Evolutionary conservation across 2,888 invertebrate genomes (phyloP), one percentile per base, ranked within the genome.

Genomic region (Apotomis betuletana): DNA sequence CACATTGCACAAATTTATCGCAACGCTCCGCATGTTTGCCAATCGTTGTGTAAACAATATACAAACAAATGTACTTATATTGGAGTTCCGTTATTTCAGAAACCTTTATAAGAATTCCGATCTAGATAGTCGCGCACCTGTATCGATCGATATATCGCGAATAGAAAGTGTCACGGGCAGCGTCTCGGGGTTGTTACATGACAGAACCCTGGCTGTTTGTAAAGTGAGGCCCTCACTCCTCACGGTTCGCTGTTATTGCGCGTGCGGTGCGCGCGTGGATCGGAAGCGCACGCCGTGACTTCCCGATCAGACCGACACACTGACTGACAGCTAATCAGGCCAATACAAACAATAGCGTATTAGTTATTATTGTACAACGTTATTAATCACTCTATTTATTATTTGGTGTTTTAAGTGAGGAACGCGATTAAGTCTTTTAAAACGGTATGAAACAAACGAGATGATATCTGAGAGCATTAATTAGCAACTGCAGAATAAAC

Each of bases 221-320:
- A 38, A 9, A 63, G 44, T 38, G 44, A 44, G n/a, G n/a, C n/a
- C n/a, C n/a, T n/a, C n/a, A n/a, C n/a, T n/a, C n/a, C n/a, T n/a
- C n/a, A n/a, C n/a, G 15, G 49, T 49, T 49, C 51, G 15, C n/a
- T 60, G 44, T 60, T 70, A 0, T 27, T 64, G 59, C 13, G n/a
- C 38, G 51, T 62, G 12, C 41, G 10, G 36, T 62, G 67, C 68
- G 72, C 67, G 52, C 67, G 63, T 60, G 70, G 59, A 15, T 67
- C 71, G 67, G 67, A 62, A 72, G 73, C 60, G 67, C 67, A 13
- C 65, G 76, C 76, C 79, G 80, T 80, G 81, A 83, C 83, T 81
- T 78, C 80, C 83, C 80, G 76, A 74, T 77, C 79, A 69, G 74
- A 67, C 70, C 75, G 77, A 76, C 75, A 79, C 75, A 77, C 74